Evolutionary conservation across 35 echinoderm and acorn worm genomes (phyloP).

Genomic region (Anneissia japonica): DNA sequence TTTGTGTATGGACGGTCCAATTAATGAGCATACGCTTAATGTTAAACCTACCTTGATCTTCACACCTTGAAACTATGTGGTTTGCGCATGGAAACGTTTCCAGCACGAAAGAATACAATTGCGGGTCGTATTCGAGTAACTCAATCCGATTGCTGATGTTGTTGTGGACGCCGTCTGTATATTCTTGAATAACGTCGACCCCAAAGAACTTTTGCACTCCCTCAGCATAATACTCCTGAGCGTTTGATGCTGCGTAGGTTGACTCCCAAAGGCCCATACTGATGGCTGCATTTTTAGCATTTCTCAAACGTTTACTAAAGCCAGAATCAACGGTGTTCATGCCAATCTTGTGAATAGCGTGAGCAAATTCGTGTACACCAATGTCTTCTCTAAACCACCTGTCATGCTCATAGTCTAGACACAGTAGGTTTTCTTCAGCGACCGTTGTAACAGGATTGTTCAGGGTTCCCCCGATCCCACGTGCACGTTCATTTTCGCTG

Average conservation of each 20-base stretch:
- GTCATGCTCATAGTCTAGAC: slow-evolving; percentile 1
- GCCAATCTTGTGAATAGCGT: slow-evolving; percentile 49
- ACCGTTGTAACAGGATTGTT: slow-evolving; percentile 27
- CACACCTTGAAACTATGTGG: slow-evolving; percentile 43
- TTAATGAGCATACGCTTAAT: too few species aligned
- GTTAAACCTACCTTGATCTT: slow-evolving; percentile 35
- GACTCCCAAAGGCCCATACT: slow-evolving; percentile 10
- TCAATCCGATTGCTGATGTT: slow-evolving; percentile 41
- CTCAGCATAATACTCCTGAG: slow-evolving; percentile 56
- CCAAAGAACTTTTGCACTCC: slow-evolving; percentile 63
- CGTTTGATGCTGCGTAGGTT: slow-evolving; percentile 22
- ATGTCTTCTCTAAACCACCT: slow-evolving; percentile 60
- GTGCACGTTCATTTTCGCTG: slow-evolving; percentile 30
- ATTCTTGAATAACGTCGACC: slow-evolving; percentile 20
- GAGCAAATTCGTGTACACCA: slow-evolving; percentile 66
- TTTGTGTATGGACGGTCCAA: too few species aligned
- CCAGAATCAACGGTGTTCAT: slow-evolving; percentile 17
- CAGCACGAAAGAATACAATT: slow-evolving; percentile 30
- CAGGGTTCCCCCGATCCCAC: slow-evolving; percentile 41
- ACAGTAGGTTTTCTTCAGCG: slow-evolving; percentile 63
- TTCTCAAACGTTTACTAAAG: slow-evolving; percentile 14
- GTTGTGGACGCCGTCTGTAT: slow-evolving; percentile 33
- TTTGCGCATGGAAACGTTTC: slow-evolving; percentile 65
- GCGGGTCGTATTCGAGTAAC: slow-evolving; percentile 31
- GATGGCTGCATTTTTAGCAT: slow-evolving; percentile 3